Conservation (phyloP, 2,113 vertebrate species). For the Pachycephala philippinensis region DNA sequence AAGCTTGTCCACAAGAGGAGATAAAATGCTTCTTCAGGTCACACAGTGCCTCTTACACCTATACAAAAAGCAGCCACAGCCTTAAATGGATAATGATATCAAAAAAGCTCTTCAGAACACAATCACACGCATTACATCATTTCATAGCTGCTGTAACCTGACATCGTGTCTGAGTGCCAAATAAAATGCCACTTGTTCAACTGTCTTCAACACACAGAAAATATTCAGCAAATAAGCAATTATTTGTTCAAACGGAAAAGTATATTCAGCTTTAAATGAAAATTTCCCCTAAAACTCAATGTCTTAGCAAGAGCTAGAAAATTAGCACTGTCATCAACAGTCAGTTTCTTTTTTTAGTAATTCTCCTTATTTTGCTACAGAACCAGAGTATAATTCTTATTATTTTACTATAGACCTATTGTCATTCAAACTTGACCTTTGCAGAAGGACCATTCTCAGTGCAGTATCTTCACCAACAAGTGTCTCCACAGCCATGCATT, state of each 20-base stretch:
- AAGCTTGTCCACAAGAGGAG: not conserved
- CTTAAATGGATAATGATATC: not conserved
- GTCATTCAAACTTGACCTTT: not conserved
- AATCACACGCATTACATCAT: not conserved
- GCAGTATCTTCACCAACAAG: fast-evolving
- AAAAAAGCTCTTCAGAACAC: not conserved
- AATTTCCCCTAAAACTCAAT: not conserved
- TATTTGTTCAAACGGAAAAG: not conserved
- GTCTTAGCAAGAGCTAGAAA: not conserved
- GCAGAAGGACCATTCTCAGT: not conserved
- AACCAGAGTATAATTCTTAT: not conserved
- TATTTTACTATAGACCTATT: not conserved
- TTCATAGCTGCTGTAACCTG: not conserved
- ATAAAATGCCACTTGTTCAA: not conserved
- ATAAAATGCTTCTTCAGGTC: not conserved
- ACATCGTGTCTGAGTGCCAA: not conserved
- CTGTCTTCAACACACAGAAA: not conserved
- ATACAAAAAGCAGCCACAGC: not conserved
- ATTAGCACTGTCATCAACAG: not conserved
- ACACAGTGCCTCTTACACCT: not conserved
- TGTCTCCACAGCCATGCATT: not conserved
- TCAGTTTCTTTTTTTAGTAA: not conserved
- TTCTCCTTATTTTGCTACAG: not conserved
- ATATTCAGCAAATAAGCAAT: not conserved
- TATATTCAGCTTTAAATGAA: not conserved